Evolutionary conservation across 2,113 vertebrate genomes (phyloP).

Genomic region (Otis tarda): DNA sequence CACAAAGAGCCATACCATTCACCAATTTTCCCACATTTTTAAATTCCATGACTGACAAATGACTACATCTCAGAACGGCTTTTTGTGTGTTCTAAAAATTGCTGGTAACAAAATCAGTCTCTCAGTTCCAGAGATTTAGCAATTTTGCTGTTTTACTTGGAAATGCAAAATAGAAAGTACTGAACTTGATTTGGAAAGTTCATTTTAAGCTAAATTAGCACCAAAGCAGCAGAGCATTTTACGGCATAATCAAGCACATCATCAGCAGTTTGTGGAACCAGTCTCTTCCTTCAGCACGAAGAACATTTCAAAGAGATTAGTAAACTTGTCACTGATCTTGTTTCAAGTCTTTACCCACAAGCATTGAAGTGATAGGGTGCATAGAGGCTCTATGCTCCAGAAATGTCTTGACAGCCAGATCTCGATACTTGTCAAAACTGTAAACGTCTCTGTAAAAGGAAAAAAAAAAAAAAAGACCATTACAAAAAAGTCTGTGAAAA

Average conservation of each 20-base stretch:
- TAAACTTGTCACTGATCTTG: conserved; percentile 63
- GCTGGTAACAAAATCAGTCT: background rate
- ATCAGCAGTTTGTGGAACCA: background rate
- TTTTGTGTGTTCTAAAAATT: background rate
- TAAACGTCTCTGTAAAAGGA: conserved; percentile 84
- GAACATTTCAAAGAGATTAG: background rate
- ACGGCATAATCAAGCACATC: background rate
- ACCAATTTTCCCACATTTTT: background rate
- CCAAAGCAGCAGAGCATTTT: background rate
- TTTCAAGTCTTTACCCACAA: conserved; percentile 89
- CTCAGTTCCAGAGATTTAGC: background rate
- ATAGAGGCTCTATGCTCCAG: conserved; percentile 77
- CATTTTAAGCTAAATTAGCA: conserved; percentile 2
- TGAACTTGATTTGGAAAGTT: conserved; percentile 9
- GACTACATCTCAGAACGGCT: background rate
- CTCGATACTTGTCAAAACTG: conserved; percentile 81
- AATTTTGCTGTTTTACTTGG: background rate
- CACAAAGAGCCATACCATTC: background rate
- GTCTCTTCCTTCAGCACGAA: background rate
- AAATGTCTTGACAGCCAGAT: conserved; percentile 79
- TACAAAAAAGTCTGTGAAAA: background rate
- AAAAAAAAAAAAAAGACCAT: background rate
- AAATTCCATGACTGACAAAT: background rate
- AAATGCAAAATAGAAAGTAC: background rate
- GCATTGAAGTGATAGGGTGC: conserved; percentile 87